These are phyloP conservation scores for Molanna angustata DNA, from an alignment of 2,888 invertebrate genomes.

Conservation along the genomic window DNA sequence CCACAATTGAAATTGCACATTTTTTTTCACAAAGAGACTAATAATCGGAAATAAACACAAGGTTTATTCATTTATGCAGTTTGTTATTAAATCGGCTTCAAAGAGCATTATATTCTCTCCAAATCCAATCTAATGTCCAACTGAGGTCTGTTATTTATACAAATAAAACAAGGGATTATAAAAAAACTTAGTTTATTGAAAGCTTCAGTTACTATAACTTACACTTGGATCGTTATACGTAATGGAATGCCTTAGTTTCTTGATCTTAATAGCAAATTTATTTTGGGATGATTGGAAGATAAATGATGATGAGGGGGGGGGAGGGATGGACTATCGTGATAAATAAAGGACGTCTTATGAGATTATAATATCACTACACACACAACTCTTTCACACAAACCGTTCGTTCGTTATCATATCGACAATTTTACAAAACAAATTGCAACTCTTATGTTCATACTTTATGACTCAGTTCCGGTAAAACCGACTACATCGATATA, in stretches of 20 bases:
- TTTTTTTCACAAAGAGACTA: too few relatives aligned
- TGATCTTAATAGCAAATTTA: slow-evolving; percentile 21
- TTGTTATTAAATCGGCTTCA: too few relatives aligned
- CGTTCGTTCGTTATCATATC: slow-evolving; percentile 20
- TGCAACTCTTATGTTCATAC: slow-evolving; percentile 15
- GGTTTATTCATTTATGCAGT: too few relatives aligned
- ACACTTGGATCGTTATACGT: slow-evolving; percentile 28
- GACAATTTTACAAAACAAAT: slow-evolving; percentile 21
- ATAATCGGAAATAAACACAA: too few relatives aligned
- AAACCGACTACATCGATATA: slow-evolving; percentile 15
- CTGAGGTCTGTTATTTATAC: too few relatives aligned
- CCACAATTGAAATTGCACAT: too few relatives aligned
- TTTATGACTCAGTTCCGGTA: slow-evolving; percentile 26
- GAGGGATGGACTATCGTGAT: slow-evolving; percentile 15
- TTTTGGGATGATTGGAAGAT: slow-evolving; percentile 22
- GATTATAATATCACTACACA: slow-evolving; percentile 20
- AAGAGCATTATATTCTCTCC: too few relatives aligned
- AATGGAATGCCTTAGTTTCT: slow-evolving; percentile 11
- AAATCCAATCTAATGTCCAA: too few relatives aligned
- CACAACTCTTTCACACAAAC: slow-evolving; percentile 25
- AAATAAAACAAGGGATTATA: too few relatives aligned
- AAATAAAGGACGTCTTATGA: slow-evolving; percentile 18
- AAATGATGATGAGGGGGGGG: slow-evolving; percentile 12
- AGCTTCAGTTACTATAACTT: slow-evolving; percentile 31
- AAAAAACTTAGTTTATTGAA: slow-evolving; percentile 31